Base-by-base conservation (phyloP, 2,797 vertebrate species). In the Acanthis flammea region DNA sequence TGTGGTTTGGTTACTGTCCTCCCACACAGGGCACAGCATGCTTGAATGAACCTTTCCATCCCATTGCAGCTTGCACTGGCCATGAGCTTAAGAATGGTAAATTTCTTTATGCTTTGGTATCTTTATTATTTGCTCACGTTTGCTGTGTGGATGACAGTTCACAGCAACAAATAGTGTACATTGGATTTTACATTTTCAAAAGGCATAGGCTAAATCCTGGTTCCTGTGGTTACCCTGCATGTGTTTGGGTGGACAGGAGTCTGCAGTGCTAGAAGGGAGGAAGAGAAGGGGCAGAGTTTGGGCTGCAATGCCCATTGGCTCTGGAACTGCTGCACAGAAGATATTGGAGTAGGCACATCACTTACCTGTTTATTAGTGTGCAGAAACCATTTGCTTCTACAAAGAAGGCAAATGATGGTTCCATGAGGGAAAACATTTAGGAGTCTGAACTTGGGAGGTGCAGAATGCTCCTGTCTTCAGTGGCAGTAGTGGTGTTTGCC, bases 1-100 rank as follows among this genome's bases (percentile, higher is more conserved):
- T 84, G 80, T 66, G 80, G 41, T 75, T 85, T 92, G 58, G 63
- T 85, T 63, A 28, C 70, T 70, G 41, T 61, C 88, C 66, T 95
- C 92, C 92, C 88, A 88, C 94, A 2, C 24, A 22, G 0, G 3
- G 61, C 4, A 3, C 3, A 0, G 47, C 4, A 0, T 33, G 41
- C 53, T 84, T 6, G 1, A 48, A 10, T 78, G 55, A 71, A 92
- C 53, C 41, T 91, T 93, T 79, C 88, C 51, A 84, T 33, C 60
- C 54, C 73, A 53, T 17, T 13, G 48, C 55, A 39, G 3, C 80
- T 73, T 67, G 28, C 14, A 3, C 42, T 92, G 88, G 67, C 24
- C 60, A 8, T 14, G 25, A 73, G 6, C 24, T 76, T 42, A 22
- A 15, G 62, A 71, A 51, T 0, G 3, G 57, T 37, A 39, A 11